phyloP scores from a whole-genome alignment of 2,113 vertebrate species.

The Acinonyx jubatus region DNA sequence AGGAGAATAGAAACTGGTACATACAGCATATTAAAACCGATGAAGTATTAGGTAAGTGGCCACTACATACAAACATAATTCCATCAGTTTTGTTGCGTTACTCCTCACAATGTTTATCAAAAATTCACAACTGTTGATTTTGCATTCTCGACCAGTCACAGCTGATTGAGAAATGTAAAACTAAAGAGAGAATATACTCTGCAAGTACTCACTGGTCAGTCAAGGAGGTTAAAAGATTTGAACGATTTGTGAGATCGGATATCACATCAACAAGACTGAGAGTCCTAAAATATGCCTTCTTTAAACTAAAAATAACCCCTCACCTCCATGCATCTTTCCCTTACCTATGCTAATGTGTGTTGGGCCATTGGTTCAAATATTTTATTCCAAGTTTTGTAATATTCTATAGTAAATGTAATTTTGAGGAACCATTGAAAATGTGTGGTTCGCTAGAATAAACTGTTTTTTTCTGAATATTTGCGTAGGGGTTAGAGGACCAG shows the following conservation, averaged over 20 bases:
- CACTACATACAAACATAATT: neutral
- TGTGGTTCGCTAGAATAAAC: neutral
- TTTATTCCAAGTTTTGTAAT: neutral
- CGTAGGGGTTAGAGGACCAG: neutral
- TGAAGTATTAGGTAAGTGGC: constrained; percentile 19
- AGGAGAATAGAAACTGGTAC: constrained; percentile 15
- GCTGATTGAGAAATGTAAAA: neutral
- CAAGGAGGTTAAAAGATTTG: neutral
- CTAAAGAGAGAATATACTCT: neutral
- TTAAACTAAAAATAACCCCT: neutral
- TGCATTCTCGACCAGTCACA: neutral
- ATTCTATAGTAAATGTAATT: neutral
- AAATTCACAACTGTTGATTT: neutral
- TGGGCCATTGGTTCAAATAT: neutral
- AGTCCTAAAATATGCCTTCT: neutral
- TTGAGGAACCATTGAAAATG: neutral
- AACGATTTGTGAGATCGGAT: neutral
- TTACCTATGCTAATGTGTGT: neutral
- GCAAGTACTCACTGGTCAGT: neutral
- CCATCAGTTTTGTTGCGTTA: neutral
- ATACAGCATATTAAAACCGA: neutral
- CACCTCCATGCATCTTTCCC: neutral
- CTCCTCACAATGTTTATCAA: neutral
- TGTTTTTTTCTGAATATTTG: neutral
- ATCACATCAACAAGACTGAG: neutral